Base-by-base conservation (phyloP, 2,888 invertebrate genomes). In the Pegoplata infirma region DNA sequence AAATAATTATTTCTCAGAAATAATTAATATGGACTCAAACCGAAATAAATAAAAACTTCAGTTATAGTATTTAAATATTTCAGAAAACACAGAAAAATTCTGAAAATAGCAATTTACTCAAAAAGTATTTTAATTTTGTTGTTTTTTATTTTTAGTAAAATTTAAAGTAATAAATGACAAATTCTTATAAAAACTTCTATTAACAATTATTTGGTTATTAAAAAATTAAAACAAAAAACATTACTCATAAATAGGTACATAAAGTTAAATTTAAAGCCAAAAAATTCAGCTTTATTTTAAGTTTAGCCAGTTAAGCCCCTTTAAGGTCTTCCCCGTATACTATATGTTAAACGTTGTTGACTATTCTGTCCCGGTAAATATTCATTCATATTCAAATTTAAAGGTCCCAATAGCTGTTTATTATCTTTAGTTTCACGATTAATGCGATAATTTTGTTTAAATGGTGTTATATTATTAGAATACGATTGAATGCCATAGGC, bases 331-430 rank as follows among this genome's bases (percentile, higher is more conserved):
- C 83, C 81, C 66, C 85, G 81, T 5, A 84, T 67, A 51, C 82
- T 66, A 40, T 81, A 85, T 14, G 82, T 12, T 2, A 80, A 81
- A 1, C 83, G 84, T n/a, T 80, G 81, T 5, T 74, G 67, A 55
- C 83, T 85, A 17, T 84, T 82, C 2, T 81, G 76, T 0, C 80
- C 72, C 1, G 89, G 89, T 68, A 89, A 66, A 76, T 88, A 89
- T 76, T 89, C 89, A 67, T 89, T 85, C 5, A 88, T 82, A 78
- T 89, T 89, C 3, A 89, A 83, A 17, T 80, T 84, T 25, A 89
- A 78, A 0, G 82, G 44, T 14, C 84, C 81, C 1, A 85, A 82
- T 21, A 79, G 82, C 3, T 81, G 79, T 44, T 86, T 87, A n/a
- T n/a, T n/a, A 3, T 86, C 83, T 72, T 88, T 87, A 17, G 85